Percentiles rank a stretch among this genome's conserved stretches.
phyloP scores from a whole-genome alignment of 2,797 vertebrate genomes.

The Rallus crepitans region DNA sequence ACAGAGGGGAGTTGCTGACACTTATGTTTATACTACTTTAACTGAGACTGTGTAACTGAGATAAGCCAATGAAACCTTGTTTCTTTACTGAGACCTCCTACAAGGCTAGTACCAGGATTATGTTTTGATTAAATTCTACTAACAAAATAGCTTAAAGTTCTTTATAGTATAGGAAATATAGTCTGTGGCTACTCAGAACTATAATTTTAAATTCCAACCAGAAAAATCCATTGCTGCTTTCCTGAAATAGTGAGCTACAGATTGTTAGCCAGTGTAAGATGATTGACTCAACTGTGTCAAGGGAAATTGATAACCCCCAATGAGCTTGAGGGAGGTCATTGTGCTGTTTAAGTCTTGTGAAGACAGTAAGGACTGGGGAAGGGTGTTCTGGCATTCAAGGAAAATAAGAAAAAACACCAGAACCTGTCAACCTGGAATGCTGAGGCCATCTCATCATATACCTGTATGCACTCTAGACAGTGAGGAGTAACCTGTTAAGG shows the following conservation, averaged over 20 bases:
- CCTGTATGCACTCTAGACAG: not conserved
- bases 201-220: not conserved
- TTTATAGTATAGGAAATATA: not conserved
- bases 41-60: not conserved
- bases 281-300: not conserved
- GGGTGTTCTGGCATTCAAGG: not conserved
- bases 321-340: not conserved
- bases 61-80: not conserved
- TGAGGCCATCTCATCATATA: not conserved
- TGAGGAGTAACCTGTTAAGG: accelerated
- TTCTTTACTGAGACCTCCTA: not conserved
- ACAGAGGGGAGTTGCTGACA: not conserved
- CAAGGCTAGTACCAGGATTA: not conserved
- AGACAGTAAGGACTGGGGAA: not conserved
- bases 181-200: not conserved
- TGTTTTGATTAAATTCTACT: not conserved
- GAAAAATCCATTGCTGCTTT: not conserved
- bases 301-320: not conserved
- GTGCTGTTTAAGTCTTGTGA: not conserved
- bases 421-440: not conserved
- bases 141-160: not conserved
- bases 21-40: not conserved
- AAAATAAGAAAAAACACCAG: not conserved
- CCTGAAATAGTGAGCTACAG: not conserved
- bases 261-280: not conserved